Evolutionary conservation across 2,888 invertebrate genomes (phyloP), one percentile per base, ranked within the genome.

Genomic region (Epinotia ramella): DNA sequence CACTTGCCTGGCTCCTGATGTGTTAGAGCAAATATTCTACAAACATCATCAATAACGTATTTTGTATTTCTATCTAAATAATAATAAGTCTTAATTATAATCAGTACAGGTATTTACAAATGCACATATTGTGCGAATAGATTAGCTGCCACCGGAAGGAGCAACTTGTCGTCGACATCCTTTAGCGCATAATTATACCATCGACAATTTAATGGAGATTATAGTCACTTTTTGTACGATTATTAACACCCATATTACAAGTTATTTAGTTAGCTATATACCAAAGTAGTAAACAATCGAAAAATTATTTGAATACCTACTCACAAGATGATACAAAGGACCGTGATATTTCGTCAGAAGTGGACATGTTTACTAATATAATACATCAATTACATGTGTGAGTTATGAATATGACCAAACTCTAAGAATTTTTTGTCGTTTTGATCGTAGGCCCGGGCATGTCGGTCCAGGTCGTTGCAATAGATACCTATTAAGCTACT

Each of bases 181-280:
- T 78, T 81, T 82, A 84, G 69, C 59, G 59, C 40, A 87, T 83
- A 83, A 85, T 76, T 85, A 84, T 83, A 87, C 86, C 88, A 84
- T 87, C 86, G 86, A 88, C 86, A 86, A 87, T 86, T 83, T 80
- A 82, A 84, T 81, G 83, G 84, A 86, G 84, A 86, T 91, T 94
- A 93, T 93, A 93, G 92, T 93, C 93, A 90, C 87, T 84, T 87
- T 93, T 94, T 93, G 93, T 93, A 94, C 94, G 89, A 87, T 90
- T 84, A 89, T 87, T 91, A 88, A 86, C 82, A 81, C 83, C 73
- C 84, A 81, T 85, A 79, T 77, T 79, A 77, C 77, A 79, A 73
- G 64, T 79, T 71, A 77, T 79, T 79, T 77, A 79, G 80, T 79
- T 80, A 81, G 65, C 65, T 75, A 75, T 24, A 75, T 70, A 75